These are phyloP conservation scores for Eubasilissa regina DNA, from an alignment of 1,140 invertebrate genomes.

Conservation along the genomic window DNA sequence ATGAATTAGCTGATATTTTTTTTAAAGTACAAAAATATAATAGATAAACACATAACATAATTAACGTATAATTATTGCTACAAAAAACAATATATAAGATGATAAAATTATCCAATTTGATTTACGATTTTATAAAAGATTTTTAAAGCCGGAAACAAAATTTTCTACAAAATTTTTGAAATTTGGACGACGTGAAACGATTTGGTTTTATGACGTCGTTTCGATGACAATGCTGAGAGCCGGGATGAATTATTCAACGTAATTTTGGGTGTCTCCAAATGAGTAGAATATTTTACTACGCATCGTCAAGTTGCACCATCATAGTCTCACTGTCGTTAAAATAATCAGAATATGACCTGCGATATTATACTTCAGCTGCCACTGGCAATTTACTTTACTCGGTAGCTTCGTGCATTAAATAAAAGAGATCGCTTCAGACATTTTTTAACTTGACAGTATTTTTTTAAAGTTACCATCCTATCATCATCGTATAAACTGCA, in stretches of 20 bases:
- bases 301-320: conserved; percentile 20
- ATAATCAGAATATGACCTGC: conserved; percentile 21
- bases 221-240: conserved; percentile 32
- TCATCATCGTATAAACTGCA: too few relatives aligned
- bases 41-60: too few relatives aligned
- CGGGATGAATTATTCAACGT: conserved; percentile 37
- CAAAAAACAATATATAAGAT: too few relatives aligned
- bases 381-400: neutral
- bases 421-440: too few relatives aligned
- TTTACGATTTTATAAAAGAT: too few relatives aligned
- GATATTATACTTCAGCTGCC: neutral
- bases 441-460: too few relatives aligned
- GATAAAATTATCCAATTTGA: too few relatives aligned
- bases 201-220: conserved; percentile 36
- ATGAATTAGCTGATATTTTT: too few relatives aligned
- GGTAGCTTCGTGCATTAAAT: neutral
- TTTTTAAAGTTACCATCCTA: too few relatives aligned
- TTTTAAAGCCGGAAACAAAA: neutral
- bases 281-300: conserved; percentile 34
- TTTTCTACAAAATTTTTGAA: conserved; percentile 1
- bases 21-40: too few relatives aligned
- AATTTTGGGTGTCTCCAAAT: conserved; percentile 35
- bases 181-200: conserved; percentile 25
- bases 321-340: neutral
- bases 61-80: too few relatives aligned